phyloP scores from a whole-genome alignment of 1,140 invertebrate species.

The Camponotus vicinus region DNA sequence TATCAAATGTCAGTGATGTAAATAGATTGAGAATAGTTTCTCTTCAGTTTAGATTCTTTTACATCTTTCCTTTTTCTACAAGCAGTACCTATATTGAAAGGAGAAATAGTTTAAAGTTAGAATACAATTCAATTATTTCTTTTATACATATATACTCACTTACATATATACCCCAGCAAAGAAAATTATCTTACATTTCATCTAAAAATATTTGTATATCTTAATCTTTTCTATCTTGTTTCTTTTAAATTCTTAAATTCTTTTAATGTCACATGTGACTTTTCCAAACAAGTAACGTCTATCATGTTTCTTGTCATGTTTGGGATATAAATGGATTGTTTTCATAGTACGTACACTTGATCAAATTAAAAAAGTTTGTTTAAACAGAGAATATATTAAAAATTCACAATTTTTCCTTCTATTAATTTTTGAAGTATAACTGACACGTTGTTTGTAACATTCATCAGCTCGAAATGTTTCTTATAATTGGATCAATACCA shows the following conservation, averaged over 20 bases:
- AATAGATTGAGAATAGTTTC: neutral
- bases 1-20: neutral
- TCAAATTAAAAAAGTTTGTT: conserved; percentile 3
- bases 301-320: neutral
- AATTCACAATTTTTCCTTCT: neutral
- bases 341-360: neutral
- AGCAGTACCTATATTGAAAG: neutral
- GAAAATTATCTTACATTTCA: neutral
- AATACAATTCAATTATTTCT: neutral
- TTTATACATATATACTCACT: neutral
- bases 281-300: neutral
- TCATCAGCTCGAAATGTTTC: neutral
- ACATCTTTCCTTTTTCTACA: neutral
- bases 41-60: neutral
- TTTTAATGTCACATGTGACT: neutral
- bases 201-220: neutral
- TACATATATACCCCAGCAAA: neutral
- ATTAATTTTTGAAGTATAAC: neutral
- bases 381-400: no score
- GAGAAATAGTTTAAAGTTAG: neutral
- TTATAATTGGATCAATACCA: neutral
- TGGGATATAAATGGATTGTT: neutral
- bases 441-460: neutral
- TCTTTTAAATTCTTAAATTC: no score
- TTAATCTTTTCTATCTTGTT: neutral